phyloP scores from a whole-genome alignment of 2,113 vertebrate genomes.

The Leptobrachium leishanense region DNA sequence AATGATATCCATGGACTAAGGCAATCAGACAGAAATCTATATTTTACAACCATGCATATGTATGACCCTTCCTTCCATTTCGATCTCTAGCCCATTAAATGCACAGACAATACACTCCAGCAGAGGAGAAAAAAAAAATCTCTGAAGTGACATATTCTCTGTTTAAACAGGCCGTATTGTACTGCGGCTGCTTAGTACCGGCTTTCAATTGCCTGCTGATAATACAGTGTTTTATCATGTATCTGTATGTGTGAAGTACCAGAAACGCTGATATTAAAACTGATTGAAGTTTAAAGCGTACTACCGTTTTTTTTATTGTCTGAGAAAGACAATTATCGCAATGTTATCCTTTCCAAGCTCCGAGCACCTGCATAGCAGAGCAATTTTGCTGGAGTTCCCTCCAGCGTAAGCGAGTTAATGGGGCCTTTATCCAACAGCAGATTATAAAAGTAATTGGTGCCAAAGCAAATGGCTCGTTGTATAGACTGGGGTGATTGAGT shows the following conservation, averaged over 20 bases:
- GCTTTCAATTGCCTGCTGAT: conserved; percentile 14
- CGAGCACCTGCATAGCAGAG: conserved; percentile 39
- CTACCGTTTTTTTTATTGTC: conserved; percentile 40
- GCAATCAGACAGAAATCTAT: not conserved
- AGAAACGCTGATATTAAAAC: conserved; percentile 23
- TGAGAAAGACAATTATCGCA: conserved; percentile 47
- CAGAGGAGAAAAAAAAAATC: not conserved
- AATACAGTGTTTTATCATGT: conserved; percentile 24
- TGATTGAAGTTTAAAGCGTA: conserved; percentile 38
- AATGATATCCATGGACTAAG: no score
- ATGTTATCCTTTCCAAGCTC: conserved; percentile 43
- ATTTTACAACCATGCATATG: not conserved
- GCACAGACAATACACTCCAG: not conserved
- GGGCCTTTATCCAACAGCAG: conserved; percentile 38
- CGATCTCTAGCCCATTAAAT: not conserved
- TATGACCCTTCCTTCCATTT: not conserved
- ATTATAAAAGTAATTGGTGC: conserved; percentile 45
- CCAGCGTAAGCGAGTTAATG: conserved; percentile 40
- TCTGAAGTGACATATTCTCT: not conserved
- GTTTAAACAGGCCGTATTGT: not conserved
- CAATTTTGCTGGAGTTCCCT: conserved; percentile 43
- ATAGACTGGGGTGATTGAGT: conserved; percentile 24
- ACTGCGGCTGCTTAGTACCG: not conserved
- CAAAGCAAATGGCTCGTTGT: conserved; percentile 31
- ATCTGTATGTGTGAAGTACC: conserved; percentile 29